A percentile compares a stretch with the other conserved stretches of the same genome.
phyloP scores from a whole-genome alignment of 2,888 invertebrate species.

The Drosophila neonasuta region DNA sequence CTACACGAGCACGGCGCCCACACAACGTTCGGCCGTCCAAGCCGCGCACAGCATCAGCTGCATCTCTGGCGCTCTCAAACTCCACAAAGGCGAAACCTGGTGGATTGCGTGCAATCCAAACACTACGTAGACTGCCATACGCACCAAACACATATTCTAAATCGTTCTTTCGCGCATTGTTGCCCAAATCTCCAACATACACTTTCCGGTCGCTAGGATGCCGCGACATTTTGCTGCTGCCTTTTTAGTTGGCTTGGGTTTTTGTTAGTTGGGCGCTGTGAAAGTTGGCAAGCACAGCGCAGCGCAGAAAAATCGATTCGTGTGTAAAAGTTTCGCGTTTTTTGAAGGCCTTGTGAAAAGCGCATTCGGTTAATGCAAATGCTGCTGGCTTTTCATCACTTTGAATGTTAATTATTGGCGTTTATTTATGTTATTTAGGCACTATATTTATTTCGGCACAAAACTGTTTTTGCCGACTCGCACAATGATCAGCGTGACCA shows the following conservation, averaged over 20 bases:
- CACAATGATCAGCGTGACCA: constrained; percentile 31
- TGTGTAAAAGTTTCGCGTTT: constrained; percentile 46
- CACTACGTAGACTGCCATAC: constrained; percentile 95
- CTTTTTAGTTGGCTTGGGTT: constrained; percentile 46
- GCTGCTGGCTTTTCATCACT: constrained; percentile 53
- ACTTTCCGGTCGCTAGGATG: constrained; percentile 93
- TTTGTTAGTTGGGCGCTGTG: constrained; percentile 49
- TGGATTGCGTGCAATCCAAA: constrained; percentile 97
- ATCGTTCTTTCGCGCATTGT: constrained; percentile 95
- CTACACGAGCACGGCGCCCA: constrained; percentile 94
- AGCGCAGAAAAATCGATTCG: constrained; percentile 70
- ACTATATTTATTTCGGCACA: constrained; percentile 69
- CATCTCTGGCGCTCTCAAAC: constrained; percentile 94
- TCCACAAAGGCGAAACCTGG: constrained; percentile 98
- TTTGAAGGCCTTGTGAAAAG: constrained; percentile 36
- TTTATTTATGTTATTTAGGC: constrained; percentile 51
- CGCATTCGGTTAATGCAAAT: constrained; percentile 35
- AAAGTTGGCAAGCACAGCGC: constrained; percentile 51
- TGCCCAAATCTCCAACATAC: constrained; percentile 97
- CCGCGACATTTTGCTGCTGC: constrained; percentile 65
- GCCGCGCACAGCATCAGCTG: constrained; percentile 92
- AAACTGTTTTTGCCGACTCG: constrained; percentile 71
- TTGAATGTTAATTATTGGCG: constrained; percentile 23
- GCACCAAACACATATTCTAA: constrained; percentile 96
- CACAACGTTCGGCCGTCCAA: constrained; percentile 92